Conservation (phyloP, 2,888 invertebrate species). For the Pelosia muscerda region DNA sequence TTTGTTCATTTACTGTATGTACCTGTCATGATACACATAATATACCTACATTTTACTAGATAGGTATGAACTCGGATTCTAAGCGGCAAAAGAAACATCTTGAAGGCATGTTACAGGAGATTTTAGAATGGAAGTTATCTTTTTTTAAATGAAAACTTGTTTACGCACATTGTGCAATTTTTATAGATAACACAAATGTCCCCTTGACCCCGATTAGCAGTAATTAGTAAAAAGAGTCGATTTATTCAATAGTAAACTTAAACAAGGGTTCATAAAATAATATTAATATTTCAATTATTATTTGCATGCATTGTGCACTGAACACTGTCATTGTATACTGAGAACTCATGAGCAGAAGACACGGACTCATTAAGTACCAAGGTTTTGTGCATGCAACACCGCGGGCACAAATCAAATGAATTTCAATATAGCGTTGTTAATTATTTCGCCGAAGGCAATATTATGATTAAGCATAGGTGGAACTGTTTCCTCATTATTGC, state of each 20-base stretch:
- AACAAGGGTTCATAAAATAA: not conserved
- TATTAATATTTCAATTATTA: not conserved
- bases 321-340: not conserved
- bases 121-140: too few species aligned
- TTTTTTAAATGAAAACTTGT: too few species aligned
- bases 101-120: too few species aligned
- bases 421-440: constrained; percentile 52
- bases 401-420: constrained; percentile 46
- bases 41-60: too few species aligned
- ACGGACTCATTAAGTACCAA: constrained; percentile 43
- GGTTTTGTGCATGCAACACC: constrained; percentile 30
- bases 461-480: constrained; percentile 32
- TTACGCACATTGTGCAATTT: too few species aligned
- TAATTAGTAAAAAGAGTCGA: too few species aligned
- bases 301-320: not conserved
- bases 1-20: constrained; percentile 8
- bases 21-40: too few species aligned
- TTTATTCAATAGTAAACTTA: too few species aligned
- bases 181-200: too few species aligned
- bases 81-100: too few species aligned
- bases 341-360: constrained; percentile 12
- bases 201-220: too few species aligned
- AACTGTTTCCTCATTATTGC: constrained; percentile 32
- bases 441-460: constrained; percentile 42
- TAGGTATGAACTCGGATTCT: too few species aligned